phyloP scores from a whole-genome alignment of 1,140 invertebrate genomes.

The Habropoda laboriosa region DNA sequence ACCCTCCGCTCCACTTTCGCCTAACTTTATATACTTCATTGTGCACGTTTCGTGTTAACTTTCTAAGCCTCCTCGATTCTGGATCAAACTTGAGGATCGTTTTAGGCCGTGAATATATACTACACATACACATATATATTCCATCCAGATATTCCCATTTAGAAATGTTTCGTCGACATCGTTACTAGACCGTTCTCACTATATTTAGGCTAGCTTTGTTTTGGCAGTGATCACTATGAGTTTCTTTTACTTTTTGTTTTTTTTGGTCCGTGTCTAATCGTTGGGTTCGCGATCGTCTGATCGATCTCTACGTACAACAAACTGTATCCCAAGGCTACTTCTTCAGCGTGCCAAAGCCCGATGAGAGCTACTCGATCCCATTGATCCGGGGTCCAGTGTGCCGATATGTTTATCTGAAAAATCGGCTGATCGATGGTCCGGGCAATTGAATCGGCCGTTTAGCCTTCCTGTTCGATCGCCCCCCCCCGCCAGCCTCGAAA shows the following conservation, averaged over 20 bases:
- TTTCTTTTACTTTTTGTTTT: too few relatives aligned
- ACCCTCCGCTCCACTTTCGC: not conserved
- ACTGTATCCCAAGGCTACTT: not conserved
- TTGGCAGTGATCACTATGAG: slow-evolving; percentile 59
- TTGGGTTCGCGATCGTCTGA: slow-evolving; percentile 21
- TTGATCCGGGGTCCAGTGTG: slow-evolving; percentile 9
- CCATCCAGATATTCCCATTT: too few relatives aligned
- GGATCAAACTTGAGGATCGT: not conserved
- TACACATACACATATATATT: too few relatives aligned
- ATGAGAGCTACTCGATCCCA: not conserved
- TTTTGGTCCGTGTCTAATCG: slow-evolving; percentile 57
- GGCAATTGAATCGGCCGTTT: slow-evolving; percentile 35
- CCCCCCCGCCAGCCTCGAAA: slow-evolving; percentile 7
- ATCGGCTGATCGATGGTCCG: slow-evolving; percentile 13
- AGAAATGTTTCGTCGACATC: too few relatives aligned
- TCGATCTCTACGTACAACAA: slow-evolving; percentile 16
- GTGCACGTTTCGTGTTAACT: not conserved
- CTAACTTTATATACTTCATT: slow-evolving; percentile 10
- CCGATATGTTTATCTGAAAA: slow-evolving; percentile 60
- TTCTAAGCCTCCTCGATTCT: not conserved
- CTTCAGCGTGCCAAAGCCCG: not conserved
- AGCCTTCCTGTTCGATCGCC: slow-evolving; percentile 19
- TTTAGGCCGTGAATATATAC: slow-evolving; percentile 30
- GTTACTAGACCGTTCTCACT: slow-evolving; percentile 33
- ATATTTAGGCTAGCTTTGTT: slow-evolving; percentile 57